These are phyloP conservation scores for Dasyornis broadbenti DNA, from an alignment of 2,113 vertebrate genomes.

Conservation along the genomic window DNA sequence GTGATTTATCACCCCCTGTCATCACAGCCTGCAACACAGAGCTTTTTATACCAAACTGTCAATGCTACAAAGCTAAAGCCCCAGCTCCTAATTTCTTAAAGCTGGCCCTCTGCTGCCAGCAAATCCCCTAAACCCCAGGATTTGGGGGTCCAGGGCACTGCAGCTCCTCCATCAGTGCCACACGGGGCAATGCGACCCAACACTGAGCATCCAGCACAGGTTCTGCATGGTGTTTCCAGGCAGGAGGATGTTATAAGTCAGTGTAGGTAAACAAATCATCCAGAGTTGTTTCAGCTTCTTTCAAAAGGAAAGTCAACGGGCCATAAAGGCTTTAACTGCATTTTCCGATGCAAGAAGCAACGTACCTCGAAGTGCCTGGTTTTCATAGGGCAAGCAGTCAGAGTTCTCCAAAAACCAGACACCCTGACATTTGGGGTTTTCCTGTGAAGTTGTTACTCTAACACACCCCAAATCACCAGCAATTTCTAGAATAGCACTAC, in stretches of 20 bases:
- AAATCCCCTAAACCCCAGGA: background rate
- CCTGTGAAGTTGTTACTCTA: constrained; percentile 23
- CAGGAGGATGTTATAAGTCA: background rate
- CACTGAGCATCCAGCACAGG: background rate
- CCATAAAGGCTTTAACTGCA: background rate
- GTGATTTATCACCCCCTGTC: constrained; percentile 46
- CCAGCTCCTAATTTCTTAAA: constrained; percentile 3
- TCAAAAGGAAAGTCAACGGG: background rate
- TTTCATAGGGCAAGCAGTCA: background rate
- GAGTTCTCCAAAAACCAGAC: constrained; percentile 5
- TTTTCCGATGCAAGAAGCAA: background rate
- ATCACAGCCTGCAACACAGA: constrained; percentile 3
- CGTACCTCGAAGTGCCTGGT: background rate
- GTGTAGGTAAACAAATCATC: background rate
- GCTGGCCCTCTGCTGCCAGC: background rate
- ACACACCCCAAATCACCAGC: constrained; percentile 52
- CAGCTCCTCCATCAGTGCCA: background rate
- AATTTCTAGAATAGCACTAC: constrained; percentile 36
- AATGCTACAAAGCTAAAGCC: constrained; percentile 15
- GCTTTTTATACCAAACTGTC: constrained; percentile 38
- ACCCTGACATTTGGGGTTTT: constrained; percentile 33
- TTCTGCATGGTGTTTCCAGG: background rate
- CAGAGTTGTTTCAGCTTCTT: background rate
- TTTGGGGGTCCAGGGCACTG: background rate
- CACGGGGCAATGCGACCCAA: accelerated